Percentiles rank a stretch among this genome's conserved stretches.
Evolutionary conservation across 2,113 vertebrate genomes (phyloP).

Genomic region (Eulemur rufifrons): DNA sequence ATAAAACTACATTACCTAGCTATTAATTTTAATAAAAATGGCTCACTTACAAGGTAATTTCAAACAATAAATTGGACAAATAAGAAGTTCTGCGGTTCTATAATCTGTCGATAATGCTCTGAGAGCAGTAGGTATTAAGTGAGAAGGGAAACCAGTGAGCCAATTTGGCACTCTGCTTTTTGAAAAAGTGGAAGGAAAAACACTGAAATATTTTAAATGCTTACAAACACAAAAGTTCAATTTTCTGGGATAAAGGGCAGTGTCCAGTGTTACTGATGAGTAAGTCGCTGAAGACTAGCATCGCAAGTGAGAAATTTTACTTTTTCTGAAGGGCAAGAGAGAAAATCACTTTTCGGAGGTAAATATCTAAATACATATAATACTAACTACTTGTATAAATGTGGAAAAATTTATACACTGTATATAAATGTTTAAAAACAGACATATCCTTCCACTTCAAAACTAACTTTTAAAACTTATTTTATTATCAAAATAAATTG

Average conservation of each 20-base stretch:
- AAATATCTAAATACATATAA: background rate
- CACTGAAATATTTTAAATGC: background rate
- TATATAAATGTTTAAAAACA: background rate
- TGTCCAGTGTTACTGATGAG: background rate
- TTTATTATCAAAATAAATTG: background rate
- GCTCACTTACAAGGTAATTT: background rate
- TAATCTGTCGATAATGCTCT: background rate
- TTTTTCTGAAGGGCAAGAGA: background rate
- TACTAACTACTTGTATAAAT: background rate
- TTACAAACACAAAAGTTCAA: background rate
- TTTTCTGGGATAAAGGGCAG: background rate
- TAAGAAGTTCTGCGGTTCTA: background rate
- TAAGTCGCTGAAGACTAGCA: background rate
- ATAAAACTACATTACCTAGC: background rate
- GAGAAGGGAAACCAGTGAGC: background rate
- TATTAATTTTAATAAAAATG: conserved; percentile 11
- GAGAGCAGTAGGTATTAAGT: background rate
- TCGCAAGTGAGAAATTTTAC: background rate
- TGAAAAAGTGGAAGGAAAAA: background rate
- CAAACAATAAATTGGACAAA: background rate
- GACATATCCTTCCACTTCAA: background rate
- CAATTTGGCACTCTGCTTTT: background rate
- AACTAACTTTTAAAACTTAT: background rate
- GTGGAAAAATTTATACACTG: background rate
- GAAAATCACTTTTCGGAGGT: background rate